Conservation (phyloP, 2,888 invertebrate genomes). For the Pantelozetes paolii region DNA sequence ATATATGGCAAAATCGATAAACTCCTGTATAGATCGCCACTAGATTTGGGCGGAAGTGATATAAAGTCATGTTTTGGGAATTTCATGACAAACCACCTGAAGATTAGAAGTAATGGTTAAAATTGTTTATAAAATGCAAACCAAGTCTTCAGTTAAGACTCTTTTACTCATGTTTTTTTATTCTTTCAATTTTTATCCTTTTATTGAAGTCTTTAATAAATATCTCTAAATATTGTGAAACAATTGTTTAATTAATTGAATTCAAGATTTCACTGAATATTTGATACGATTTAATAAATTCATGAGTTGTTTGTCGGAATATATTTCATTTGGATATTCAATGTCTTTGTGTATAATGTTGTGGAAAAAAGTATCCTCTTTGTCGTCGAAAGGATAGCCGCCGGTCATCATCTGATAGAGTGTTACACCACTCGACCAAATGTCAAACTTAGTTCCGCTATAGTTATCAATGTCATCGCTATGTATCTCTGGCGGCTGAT, state of each 20-base stretch:
- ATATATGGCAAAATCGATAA: not conserved
- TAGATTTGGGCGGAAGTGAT: not conserved
- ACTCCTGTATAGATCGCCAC: not conserved
- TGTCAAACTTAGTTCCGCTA: constrained; percentile 21
- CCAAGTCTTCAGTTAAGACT: not conserved
- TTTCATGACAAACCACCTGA: not conserved
- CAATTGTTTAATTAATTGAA: not conserved
- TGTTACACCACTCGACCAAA: constrained; percentile 12
- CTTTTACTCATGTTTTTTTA: not conserved
- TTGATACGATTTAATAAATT: not conserved
- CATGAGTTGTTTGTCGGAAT: not conserved
- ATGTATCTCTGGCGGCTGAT: not conserved
- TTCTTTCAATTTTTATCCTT: constrained; percentile 4
- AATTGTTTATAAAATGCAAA: not conserved
- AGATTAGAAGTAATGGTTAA: not conserved
- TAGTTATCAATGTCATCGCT: not conserved
- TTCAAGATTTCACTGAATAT: not conserved
- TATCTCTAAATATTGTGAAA: not conserved
- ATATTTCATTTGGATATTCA: not conserved
- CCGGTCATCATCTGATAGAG: not conserved
- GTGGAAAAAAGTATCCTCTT: not conserved
- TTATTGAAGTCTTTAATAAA: constrained; percentile 19
- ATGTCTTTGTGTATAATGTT: not conserved
- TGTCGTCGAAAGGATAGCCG: not conserved
- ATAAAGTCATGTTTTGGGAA: not conserved